Percentiles rank a stretch among this genome's conserved stretches.
These are phyloP conservation scores for Chrysotoxum bicinctum DNA, from an alignment of 2,888 invertebrate species.

Conservation along the genomic window DNA sequence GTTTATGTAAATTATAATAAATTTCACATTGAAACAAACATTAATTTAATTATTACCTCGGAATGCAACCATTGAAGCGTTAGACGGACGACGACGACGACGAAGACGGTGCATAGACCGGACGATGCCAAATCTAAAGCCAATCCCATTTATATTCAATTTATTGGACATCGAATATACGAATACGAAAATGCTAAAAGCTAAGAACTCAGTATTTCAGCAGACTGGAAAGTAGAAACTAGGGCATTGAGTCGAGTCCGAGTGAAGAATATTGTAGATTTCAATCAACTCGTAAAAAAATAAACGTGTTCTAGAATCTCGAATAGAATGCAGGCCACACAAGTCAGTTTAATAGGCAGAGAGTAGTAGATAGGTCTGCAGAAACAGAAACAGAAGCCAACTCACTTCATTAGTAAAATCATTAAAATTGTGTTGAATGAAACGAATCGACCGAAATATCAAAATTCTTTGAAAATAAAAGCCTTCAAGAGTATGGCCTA, in stretches of 20 bases:
- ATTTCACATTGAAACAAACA: slow-evolving; percentile 21
- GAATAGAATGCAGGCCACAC: slow-evolving; percentile 23
- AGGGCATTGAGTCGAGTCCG: slow-evolving; percentile 4
- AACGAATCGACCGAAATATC: slow-evolving; percentile 29
- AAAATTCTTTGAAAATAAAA: slow-evolving; percentile 9
- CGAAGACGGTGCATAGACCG: neutral
- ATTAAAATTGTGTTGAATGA: slow-evolving; percentile 57
- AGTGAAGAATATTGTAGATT: slow-evolving; percentile 17
- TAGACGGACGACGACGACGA: too few relatives aligned
- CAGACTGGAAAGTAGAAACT: slow-evolving; percentile 27
- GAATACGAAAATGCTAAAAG: slow-evolving; percentile 14
- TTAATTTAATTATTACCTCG: slow-evolving; percentile 26
- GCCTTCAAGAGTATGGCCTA: neutral
- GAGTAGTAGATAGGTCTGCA: neutral
- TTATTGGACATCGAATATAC: slow-evolving; percentile 62
- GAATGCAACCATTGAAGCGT: slow-evolving; percentile 21
- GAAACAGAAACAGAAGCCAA: neutral
- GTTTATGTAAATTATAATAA: slow-evolving; percentile 32
- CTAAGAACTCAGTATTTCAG: slow-evolving; percentile 8
- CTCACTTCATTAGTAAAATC: slow-evolving; percentile 48
- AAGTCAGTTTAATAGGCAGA: slow-evolving; percentile 1
- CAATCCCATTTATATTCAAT: slow-evolving; percentile 48
- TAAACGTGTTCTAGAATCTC: slow-evolving; percentile 66
- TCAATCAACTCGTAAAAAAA: slow-evolving; percentile 49
- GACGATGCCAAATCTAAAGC: slow-evolving; percentile 37